Evolutionary conservation across 2,113 vertebrate species (phyloP).

Genomic region (Aegotheles bennettii): DNA sequence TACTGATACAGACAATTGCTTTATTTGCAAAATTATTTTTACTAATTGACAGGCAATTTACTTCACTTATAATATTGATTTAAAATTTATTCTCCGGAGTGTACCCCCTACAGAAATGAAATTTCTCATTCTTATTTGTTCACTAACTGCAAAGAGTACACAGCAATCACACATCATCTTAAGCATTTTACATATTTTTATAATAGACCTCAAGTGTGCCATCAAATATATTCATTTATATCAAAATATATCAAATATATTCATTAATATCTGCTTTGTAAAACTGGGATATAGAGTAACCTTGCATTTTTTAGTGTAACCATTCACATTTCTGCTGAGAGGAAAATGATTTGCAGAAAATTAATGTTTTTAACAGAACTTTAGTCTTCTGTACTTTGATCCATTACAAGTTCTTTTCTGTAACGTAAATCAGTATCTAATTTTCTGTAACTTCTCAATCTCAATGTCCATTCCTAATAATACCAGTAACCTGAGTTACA

Average conservation of each 20-base stretch:
- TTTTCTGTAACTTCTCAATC: neutral
- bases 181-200: neutral
- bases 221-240: neutral
- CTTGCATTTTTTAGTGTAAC: neutral
- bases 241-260: neutral
- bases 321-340: neutral
- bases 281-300: neutral
- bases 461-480: neutral
- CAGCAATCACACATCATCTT: neutral
- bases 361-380: neutral
- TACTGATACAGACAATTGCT: neutral
- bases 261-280: neutral
- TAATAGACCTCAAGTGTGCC: neutral
- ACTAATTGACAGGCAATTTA: neutral
- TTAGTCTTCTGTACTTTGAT: neutral
- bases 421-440: neutral
- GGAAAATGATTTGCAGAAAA: neutral
- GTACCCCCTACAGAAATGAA: neutral
- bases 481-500: neutral
- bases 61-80: neutral
- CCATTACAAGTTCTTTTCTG: neutral
- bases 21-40: neutral
- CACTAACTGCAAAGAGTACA: rapidly evolving
- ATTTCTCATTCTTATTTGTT: neutral
- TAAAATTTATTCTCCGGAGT: neutral